These are phyloP conservation scores for Atta texana DNA, from an alignment of 1,140 invertebrate genomes.

Conservation along the genomic window DNA sequence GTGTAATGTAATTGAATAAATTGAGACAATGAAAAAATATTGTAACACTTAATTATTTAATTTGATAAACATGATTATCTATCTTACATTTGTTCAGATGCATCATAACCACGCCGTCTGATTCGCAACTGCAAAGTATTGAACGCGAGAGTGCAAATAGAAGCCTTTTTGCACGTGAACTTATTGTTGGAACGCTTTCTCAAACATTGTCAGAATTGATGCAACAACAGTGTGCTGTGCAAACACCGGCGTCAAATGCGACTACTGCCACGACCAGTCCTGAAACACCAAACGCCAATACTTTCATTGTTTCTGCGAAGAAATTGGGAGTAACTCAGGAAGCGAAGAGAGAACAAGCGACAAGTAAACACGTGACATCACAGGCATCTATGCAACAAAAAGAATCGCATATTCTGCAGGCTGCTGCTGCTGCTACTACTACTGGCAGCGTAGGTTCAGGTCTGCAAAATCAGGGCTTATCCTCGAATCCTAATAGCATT, in stretches of 20 bases:
- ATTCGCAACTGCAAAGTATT: constrained; percentile 86
- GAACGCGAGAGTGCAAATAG: constrained; percentile 89
- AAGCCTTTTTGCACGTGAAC: constrained; percentile 90
- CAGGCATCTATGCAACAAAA: constrained; percentile 70
- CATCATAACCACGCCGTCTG: constrained; percentile 87
- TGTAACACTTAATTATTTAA: not conserved
- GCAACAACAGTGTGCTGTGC: constrained; percentile 77
- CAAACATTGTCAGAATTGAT: constrained; percentile 84
- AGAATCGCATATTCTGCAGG: constrained; percentile 72
- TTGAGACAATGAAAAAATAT: not conserved
- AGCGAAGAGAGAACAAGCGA: constrained; percentile 79
- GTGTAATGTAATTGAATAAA: not conserved
- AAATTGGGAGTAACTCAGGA: constrained; percentile 79
- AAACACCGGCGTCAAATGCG: constrained; percentile 79
- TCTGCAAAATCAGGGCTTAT: constrained; percentile 79
- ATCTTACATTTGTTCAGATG: constrained; percentile 85
- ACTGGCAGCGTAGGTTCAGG: constrained; percentile 74
- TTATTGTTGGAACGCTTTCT: constrained; percentile 89
- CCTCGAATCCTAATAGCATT: constrained; percentile 82
- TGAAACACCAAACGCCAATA: constrained; percentile 79
- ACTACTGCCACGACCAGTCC: constrained; percentile 81
- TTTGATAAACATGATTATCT: constrained; percentile 21
- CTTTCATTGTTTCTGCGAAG: constrained; percentile 76
- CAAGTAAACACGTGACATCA: constrained; percentile 75
- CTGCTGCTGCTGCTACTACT: constrained; percentile 70